Conservation (phyloP, 1,140 invertebrate genomes). For the Ceratina japonica region DNA sequence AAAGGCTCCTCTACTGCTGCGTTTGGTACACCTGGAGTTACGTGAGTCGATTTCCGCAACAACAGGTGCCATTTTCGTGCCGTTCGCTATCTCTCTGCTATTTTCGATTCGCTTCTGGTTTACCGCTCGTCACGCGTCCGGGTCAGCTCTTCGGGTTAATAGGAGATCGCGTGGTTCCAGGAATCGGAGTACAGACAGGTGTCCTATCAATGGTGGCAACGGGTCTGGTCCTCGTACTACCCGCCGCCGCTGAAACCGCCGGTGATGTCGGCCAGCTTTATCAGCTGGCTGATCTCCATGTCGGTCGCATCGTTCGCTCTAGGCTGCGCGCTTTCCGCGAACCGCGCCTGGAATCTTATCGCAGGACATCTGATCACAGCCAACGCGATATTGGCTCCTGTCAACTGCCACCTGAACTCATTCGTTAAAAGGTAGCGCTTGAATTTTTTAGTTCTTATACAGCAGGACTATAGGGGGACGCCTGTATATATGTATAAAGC, state of each 20-base stretch:
- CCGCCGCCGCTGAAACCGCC: constrained; percentile 61
- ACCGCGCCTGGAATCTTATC: constrained; percentile 40
- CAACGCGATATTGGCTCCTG: not conserved
- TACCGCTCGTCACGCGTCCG: too few species aligned
- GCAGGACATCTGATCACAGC: not conserved
- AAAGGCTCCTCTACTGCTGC: constrained; percentile 72
- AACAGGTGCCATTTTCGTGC: too few species aligned
- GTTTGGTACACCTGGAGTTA: constrained; percentile 72
- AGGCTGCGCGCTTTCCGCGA: constrained; percentile 54
- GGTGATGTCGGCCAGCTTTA: constrained; percentile 68
- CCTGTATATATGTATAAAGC: too few species aligned
- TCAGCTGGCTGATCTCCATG: constrained; percentile 75
- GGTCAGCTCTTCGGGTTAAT: too few species aligned
- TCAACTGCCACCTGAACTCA: not conserved
- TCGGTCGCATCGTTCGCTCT: constrained; percentile 53
- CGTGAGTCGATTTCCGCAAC: constrained; percentile 57
- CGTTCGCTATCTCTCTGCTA: too few species aligned
- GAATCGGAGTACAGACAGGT: constrained; percentile 65
- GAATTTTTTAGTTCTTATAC: too few species aligned
- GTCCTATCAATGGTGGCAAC: constrained; percentile 71
- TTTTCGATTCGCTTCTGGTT: too few species aligned
- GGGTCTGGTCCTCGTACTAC: constrained; percentile 73
- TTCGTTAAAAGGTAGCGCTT: constrained; percentile 39
- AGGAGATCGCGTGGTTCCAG: constrained; percentile 49
- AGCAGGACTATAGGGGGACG: too few species aligned